A percentile compares a stretch with the other conserved stretches of the same genome.
Evolutionary conservation across 2,113 vertebrate species (phyloP).

Genomic region (Tyrannus savana): DNA sequence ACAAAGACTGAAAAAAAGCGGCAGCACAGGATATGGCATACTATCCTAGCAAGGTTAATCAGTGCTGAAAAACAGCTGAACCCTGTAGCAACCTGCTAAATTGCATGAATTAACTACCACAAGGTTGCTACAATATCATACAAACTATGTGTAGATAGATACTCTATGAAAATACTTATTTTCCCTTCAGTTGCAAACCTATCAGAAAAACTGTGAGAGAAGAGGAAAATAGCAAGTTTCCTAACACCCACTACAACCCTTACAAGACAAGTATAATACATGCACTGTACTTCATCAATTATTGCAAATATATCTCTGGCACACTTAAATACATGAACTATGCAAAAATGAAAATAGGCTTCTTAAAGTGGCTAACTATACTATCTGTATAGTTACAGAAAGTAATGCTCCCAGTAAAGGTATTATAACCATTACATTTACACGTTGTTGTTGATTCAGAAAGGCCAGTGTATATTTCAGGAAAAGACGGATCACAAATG

Average conservation of each 20-base stretch:
- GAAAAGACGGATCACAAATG: constrained; percentile 7
- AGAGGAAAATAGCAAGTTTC: background rate
- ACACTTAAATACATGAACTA: background rate
- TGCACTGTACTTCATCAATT: background rate
- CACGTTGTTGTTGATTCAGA: background rate
- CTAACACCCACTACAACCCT: background rate
- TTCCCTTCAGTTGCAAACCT: background rate
- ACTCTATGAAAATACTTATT: too few species aligned
- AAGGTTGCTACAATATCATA: background rate
- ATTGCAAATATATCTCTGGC: background rate
- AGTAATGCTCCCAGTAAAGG: background rate
- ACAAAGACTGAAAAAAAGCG: background rate
- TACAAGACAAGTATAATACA: background rate
- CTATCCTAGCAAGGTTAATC: background rate
- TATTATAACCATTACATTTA: background rate
- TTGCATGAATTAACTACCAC: background rate
- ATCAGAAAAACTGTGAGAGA: accelerated
- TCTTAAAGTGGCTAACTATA: background rate
- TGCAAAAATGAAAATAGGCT: background rate
- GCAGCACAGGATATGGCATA: accelerated
- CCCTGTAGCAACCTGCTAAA: background rate
- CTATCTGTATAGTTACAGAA: background rate
- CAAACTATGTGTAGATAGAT: background rate
- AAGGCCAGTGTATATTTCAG: background rate
- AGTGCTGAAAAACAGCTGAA: background rate